phyloP scores from a whole-genome alignment of 2,888 invertebrate genomes.

The Morinoia aosen region DNA sequence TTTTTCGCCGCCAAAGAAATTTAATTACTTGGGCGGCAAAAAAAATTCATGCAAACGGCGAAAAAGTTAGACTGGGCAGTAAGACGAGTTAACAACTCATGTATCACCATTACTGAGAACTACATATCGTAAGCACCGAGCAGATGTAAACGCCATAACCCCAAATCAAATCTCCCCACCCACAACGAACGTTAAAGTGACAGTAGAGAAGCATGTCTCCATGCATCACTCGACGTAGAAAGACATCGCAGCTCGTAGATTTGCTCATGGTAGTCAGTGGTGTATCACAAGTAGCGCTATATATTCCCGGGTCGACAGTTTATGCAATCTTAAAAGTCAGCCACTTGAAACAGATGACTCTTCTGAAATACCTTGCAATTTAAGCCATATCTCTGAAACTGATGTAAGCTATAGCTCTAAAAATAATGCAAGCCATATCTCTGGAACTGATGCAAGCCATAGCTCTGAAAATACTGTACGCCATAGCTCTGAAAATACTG shows the following conservation, averaged over 20 bases:
- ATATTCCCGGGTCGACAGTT: background rate
- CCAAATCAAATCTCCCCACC: background rate
- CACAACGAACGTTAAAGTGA: background rate
- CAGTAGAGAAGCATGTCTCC: background rate
- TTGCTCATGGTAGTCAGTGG: background rate
- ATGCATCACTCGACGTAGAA: background rate
- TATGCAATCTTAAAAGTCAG: background rate
- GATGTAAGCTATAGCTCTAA: background rate
- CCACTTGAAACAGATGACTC: background rate
- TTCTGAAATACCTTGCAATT: background rate
- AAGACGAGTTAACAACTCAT: background rate
- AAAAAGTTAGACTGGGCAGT: no score
- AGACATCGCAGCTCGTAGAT: background rate
- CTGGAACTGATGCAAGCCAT: background rate
- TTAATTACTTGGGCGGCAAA: no score
- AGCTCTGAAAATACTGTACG: no score
- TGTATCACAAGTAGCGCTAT: background rate
- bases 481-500: no score
- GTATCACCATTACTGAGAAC: background rate
- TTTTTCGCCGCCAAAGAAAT: no score
- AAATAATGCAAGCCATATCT: background rate
- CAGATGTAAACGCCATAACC: background rate
- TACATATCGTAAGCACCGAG: background rate
- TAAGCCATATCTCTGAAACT: no score
- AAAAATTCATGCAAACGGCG: no score